These are phyloP conservation scores for Agrochola lychnidis DNA, from an alignment of 2,888 invertebrate species.

Conservation along the genomic window DNA sequence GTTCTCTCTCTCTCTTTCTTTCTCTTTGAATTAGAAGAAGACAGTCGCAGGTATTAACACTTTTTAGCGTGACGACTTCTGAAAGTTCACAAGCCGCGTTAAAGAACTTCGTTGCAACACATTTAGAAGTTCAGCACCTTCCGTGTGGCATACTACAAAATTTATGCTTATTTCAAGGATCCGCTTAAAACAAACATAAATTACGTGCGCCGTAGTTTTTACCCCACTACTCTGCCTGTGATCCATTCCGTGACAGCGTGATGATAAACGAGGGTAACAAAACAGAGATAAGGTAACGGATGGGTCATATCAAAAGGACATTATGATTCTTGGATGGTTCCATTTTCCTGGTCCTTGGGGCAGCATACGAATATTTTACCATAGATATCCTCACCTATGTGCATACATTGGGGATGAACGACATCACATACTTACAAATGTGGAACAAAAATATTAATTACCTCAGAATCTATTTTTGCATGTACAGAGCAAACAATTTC, in stretches of 20 bases:
- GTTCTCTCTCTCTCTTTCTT: no score
- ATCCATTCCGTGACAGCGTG: slow-evolving; percentile 52
- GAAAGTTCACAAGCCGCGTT: no score
- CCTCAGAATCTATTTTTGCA: background rate
- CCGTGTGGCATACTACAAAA: background rate
- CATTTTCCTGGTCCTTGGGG: slow-evolving; percentile 30
- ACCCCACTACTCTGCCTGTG: slow-evolving; percentile 14
- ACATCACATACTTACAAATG: background rate
- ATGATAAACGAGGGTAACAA: slow-evolving; percentile 56
- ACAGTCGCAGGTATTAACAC: no score
- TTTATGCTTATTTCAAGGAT: background rate
- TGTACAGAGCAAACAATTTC: background rate
- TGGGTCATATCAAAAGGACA: slow-evolving; percentile 60
- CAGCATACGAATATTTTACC: slow-evolving; percentile 10
- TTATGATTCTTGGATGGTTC: slow-evolving; percentile 56
- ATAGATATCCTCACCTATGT: background rate
- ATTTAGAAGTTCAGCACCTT: background rate
- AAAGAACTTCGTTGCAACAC: no score
- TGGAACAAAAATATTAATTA: background rate
- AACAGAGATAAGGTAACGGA: slow-evolving; percentile 43
- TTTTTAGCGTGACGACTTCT: no score
- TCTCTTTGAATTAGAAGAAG: no score
- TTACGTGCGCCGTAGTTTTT: slow-evolving; percentile 43
- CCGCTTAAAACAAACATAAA: slow-evolving; percentile 32
- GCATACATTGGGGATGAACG: background rate